These are phyloP conservation scores for Pogonus chalceus DNA, from an alignment of 1,140 invertebrate species.

Conservation along the genomic window DNA sequence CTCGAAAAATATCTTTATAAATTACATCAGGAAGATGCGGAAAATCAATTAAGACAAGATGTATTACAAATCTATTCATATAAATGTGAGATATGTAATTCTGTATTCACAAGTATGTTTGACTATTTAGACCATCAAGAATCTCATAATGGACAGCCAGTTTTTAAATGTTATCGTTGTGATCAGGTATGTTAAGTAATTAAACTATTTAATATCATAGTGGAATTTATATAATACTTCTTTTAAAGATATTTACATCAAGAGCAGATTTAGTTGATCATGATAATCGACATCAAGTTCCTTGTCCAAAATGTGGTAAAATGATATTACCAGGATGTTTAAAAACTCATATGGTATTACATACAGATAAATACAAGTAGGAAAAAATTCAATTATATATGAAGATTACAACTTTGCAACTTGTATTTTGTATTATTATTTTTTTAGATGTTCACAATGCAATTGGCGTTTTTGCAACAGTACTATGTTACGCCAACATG, in stretches of 20 bases:
- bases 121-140: conserved; percentile 21
- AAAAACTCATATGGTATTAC: conserved; percentile 22
- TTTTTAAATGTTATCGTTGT: conserved; percentile 21
- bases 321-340: conserved; percentile 20
- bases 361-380: conserved; percentile 22
- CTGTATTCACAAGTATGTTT: conserved; percentile 16
- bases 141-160: conserved; percentile 16
- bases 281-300: conserved; percentile 19
- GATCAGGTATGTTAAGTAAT: conserved; percentile 16
- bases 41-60: background rate
- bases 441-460: conserved; percentile 23
- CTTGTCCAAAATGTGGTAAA: conserved; percentile 22
- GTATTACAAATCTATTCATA: conserved; percentile 3
- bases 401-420: background rate
- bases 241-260: conserved; percentile 16
- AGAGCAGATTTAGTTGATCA: conserved; percentile 18
- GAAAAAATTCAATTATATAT: background rate
- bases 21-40: background rate
- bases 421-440: background rate
- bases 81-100: conserved; percentile 18
- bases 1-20: background rate
- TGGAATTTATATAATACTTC: background rate
- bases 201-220: background rate
- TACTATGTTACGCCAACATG: conserved; percentile 17
- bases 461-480: conserved; percentile 15